A percentile compares a stretch with the other conserved stretches of the same genome.
These are phyloP conservation scores for Strigamia crassipes DNA, from an alignment of 2,888 invertebrate genomes.

Conservation along the genomic window DNA sequence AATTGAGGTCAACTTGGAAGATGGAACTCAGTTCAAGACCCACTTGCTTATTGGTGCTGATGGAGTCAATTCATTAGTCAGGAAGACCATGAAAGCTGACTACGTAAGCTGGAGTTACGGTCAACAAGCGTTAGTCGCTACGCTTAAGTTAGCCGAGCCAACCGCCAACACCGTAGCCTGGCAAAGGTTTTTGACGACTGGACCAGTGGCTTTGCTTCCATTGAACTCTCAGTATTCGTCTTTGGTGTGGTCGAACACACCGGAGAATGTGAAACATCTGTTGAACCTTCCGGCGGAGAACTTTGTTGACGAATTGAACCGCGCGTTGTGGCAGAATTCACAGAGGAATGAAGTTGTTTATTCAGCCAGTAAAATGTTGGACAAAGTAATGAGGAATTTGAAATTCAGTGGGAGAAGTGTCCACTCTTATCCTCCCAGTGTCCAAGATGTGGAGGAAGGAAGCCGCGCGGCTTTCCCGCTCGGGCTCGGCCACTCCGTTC, in stretches of 20 bases:
- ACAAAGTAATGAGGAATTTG: background rate
- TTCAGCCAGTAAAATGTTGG: background rate
- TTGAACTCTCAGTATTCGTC: slow-evolving; percentile 77
- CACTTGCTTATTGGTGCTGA: slow-evolving; percentile 80
- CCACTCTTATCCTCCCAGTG: slow-evolving; percentile 72
- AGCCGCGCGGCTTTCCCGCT: slow-evolving; percentile 89
- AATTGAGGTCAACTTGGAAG: slow-evolving; percentile 65
- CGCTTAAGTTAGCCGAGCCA: slow-evolving; percentile 63
- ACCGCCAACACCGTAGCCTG: slow-evolving; percentile 85
- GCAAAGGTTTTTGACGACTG: slow-evolving; percentile 92
- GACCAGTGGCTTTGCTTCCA: slow-evolving; percentile 92
- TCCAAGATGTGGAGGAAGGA: slow-evolving; percentile 64
- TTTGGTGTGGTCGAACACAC: slow-evolving; percentile 90
- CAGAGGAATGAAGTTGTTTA: background rate
- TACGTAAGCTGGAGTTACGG: slow-evolving; percentile 83
- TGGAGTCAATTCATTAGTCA: slow-evolving; percentile 85
- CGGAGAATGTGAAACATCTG: slow-evolving; percentile 74
- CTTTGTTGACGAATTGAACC: slow-evolving; percentile 87
- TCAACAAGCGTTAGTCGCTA: slow-evolving; percentile 91
- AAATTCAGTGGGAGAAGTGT: background rate
- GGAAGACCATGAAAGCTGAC: slow-evolving; percentile 78
- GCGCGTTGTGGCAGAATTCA: slow-evolving; percentile 66
- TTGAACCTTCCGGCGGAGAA: slow-evolving; percentile 71
- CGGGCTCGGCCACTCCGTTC: slow-evolving; percentile 84
- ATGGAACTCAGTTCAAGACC: slow-evolving; percentile 61